Evolutionary conservation across 1,140 invertebrate genomes (phyloP), one percentile per base, ranked within the genome.

Genomic region (Drosophila elegans): DNA sequence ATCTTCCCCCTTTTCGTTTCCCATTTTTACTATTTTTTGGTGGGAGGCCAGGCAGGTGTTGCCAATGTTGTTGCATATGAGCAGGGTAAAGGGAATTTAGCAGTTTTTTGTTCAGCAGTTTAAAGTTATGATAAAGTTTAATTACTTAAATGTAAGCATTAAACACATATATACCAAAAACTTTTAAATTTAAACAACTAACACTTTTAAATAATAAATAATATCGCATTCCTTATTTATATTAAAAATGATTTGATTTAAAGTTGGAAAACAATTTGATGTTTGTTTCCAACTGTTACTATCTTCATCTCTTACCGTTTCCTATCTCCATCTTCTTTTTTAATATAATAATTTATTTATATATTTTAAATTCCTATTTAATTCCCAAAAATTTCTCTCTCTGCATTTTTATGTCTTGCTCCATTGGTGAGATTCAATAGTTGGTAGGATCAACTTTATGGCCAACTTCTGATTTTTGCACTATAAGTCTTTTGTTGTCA

Each of bases 11-110:
- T 29, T 39, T 63, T 56, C 69, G 16, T 45, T 21, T 9, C 16
- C 16, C 39, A 6, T 25, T 49, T 69, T 51, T 36, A 21, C 32
- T 21, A 3, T 60, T 48, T 53, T 25, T 12, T 13, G 12, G 38
- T 9, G 25, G 38, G 42, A 62, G 63, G 32, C 41, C 10, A 12
- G 66, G 68, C 52, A 72, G 68, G 68, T 72, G 68, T 72, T 46
- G 66, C 45, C 57, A 34, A 63, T 63, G 57, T 38, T 53, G 66
- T 53, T 67, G 64, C 61, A 68, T 38, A 41, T 67, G 64, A 52
- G 32, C 46, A 66, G 45, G 2, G 29, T 49, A n/a, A n/a, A n/a
- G n/a, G n/a, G n/a, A n/a, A n/a, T 69, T 48, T 13, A 27, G 6
- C 29, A 34, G n/a, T 16, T 27, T 71, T 48, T 45, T 36, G 36